Conservation (phyloP, 2,797 vertebrate genomes). For the Parotocinclus haroldoi region DNA sequence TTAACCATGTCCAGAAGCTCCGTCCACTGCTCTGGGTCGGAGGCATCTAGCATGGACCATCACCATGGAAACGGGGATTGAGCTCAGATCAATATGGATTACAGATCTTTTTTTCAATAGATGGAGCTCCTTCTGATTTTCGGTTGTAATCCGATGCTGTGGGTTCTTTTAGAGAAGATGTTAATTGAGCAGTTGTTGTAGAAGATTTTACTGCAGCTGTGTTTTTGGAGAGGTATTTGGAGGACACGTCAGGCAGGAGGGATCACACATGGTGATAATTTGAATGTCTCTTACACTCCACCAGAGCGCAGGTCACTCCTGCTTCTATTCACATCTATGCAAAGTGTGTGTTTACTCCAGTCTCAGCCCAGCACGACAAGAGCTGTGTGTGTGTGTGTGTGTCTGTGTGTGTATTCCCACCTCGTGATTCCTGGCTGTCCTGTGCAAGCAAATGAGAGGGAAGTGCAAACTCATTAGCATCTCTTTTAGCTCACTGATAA, state of each 20-base stretch:
- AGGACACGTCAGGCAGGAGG: not conserved
- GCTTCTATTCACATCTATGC: conserved; percentile 23
- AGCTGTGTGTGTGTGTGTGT: conserved; percentile 10
- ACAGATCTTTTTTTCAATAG: too few species aligned
- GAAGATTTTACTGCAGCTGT: not conserved
- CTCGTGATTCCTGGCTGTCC: not conserved
- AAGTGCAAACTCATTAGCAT: conserved; percentile 34
- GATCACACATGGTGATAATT: conserved; percentile 1
- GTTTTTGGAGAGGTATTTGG: not conserved
- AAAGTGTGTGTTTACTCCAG: conserved; percentile 17
- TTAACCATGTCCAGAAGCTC: too few species aligned
- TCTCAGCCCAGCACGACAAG: conserved; percentile 12
- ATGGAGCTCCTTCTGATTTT: too few species aligned
- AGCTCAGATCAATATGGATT: too few species aligned
- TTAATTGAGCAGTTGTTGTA: not conserved
- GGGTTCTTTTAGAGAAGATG: not conserved
- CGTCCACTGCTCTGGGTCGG: too few species aligned
- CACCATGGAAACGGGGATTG: too few species aligned
- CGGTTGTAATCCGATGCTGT: too few species aligned
- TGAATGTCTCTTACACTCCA: conserved; percentile 20
- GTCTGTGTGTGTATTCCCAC: conserved; percentile 11
- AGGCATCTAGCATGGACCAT: too few species aligned
- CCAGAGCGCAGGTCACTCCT: conserved; percentile 18
- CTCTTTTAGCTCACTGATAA: conserved; percentile 21
- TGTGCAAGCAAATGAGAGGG: conserved; percentile 24